Evolutionary conservation across 2,797 vertebrate genomes (phyloP), one percentile per base, ranked within the genome.

Genomic region (Telmatherina bonti): DNA sequence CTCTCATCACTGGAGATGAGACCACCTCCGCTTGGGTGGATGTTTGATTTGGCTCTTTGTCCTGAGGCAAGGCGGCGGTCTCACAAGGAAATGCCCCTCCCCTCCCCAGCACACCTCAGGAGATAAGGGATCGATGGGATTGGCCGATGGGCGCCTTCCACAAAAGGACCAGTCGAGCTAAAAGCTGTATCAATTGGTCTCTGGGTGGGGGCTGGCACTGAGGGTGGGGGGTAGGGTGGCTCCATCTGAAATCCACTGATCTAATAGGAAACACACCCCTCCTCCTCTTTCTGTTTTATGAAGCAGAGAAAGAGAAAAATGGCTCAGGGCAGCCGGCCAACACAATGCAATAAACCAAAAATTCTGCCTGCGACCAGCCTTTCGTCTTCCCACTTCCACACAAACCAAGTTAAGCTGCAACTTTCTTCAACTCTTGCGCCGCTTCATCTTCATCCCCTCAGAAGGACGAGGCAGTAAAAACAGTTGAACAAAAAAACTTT

Each of bases 81-180:
- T 30, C 45, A 2, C 61, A 57, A 18, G 52, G 35, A 64, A 38
- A 58, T 24, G 41, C 60, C 72, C 53, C 63, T 63, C 30, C 22
- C 56, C 41, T 18, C 47, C 41, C 52, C 47, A 31, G 31, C 70
- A 60, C 79, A 84, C 78, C 81, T 79, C 63, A 67, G 61, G 78
- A 85, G 88, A 85, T 88, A 79, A 87, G 67, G 74, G 78, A 85
- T 89, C 82, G 65, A 91, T 85, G 20, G 43, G 78, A 73, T 70
- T 57, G 38, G 83, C 80, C 54, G 15, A 69, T 68, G 86, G 81
- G 47, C 12, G 49, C 51, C 70, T 43, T 69, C 70, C 62, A 73
- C 80, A 88, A 82, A 85, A 52, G 27, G 67, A 75, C 62, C 74
- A 69, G 73, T 87, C 67, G 47, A 78, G 85, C 86, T 27, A 36